phyloP scores from a whole-genome alignment of 2,888 invertebrate genomes.

The Camponotus fellah region DNA sequence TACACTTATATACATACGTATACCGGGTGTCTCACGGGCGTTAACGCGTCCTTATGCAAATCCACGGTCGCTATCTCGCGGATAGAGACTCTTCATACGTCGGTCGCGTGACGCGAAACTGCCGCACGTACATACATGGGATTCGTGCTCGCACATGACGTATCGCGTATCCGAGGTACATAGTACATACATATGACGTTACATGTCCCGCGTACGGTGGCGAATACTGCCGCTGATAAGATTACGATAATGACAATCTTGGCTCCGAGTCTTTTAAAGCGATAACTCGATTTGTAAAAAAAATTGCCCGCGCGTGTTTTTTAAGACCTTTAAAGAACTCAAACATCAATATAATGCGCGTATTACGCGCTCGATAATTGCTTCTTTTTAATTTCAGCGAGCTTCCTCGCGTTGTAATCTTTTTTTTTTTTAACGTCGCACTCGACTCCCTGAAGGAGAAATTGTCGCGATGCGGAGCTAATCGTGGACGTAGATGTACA shows the following conservation, averaged over 20 bases:
- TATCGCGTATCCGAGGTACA: not conserved
- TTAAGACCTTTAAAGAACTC: not conserved
- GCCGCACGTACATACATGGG: slow-evolving; percentile 16
- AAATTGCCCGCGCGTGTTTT: not conserved
- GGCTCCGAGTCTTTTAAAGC: slow-evolving; percentile 33
- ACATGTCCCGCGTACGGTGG: slow-evolving; percentile 8
- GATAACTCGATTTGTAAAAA: slow-evolving; percentile 33
- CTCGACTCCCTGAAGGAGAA: no score
- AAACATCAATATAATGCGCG: not conserved
- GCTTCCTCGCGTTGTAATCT: not conserved
- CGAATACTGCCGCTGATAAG: slow-evolving; percentile 41
- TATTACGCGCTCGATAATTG: not conserved
- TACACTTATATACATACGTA: not conserved
- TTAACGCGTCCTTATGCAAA: slow-evolving; percentile 30
- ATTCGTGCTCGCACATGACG: slow-evolving; percentile 40
- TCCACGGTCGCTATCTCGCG: slow-evolving; percentile 28
- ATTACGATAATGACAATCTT: slow-evolving; percentile 39
- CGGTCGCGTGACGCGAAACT: slow-evolving; percentile 40
- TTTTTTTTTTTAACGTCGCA: not conserved
- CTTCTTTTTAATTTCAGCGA: not conserved
- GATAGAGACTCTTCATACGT: slow-evolving; percentile 39
- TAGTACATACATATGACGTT: not conserved
- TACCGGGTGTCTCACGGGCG: not conserved
- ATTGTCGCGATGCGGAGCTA: no score
- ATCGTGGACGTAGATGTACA: not conserved